A percentile compares a stretch with the other conserved stretches of the same genome.
These are phyloP conservation scores for Oryzias curvinotus DNA, from an alignment of 2,113 vertebrate genomes.

Conservation along the genomic window DNA sequence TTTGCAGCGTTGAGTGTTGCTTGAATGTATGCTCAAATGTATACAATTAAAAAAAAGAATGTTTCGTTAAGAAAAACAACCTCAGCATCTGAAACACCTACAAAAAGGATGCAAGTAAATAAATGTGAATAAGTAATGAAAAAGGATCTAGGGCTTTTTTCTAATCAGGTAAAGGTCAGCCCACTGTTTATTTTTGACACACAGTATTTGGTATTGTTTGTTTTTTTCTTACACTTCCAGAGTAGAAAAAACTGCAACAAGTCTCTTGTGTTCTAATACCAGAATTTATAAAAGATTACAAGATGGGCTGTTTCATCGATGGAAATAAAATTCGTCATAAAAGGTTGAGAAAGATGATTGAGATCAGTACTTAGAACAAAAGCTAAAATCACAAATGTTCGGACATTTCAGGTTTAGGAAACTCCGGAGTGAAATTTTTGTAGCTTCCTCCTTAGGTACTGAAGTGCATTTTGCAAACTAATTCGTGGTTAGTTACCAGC, in stretches of 20 bases:
- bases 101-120: conserved; percentile 26
- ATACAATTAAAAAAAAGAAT: not conserved
- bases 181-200: conserved; percentile 16
- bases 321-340: too few relatives aligned
- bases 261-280: not conserved
- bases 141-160: conserved; percentile 12
- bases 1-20: not conserved
- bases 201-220: conserved; percentile 23
- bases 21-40: not conserved
- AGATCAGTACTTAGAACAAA: too few relatives aligned
- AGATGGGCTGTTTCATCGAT: too few relatives aligned
- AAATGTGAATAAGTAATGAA: conserved; percentile 23
- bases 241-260: conserved; percentile 24
- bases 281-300: too few relatives aligned
- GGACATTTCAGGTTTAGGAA: conserved; percentile 7
- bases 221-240: conserved; percentile 8
- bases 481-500: not conserved
- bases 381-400: not conserved
- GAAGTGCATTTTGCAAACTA: conserved; percentile 31
- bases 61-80: not conserved
- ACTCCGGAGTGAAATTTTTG: conserved; percentile 28
- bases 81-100: not conserved
- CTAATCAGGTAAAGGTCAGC: not conserved
- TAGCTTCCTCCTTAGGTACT: conserved; percentile 24
- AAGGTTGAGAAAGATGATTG: too few relatives aligned